Conservation (phyloP, 2,113 vertebrate genomes). For the Synodontis membranacea region DNA sequence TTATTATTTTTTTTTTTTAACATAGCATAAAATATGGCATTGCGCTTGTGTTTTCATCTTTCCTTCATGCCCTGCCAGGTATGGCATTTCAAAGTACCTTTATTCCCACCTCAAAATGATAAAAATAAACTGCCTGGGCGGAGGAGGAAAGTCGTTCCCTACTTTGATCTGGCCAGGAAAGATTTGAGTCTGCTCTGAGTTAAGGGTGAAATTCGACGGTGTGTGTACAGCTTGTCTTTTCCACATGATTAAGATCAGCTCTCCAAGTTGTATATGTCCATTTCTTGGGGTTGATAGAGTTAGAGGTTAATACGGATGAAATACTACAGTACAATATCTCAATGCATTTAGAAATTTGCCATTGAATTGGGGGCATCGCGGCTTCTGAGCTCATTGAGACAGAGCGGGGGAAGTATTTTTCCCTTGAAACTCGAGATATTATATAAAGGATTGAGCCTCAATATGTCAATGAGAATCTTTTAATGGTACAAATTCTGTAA, state of each 20-base stretch:
- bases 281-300: conserved; percentile 27
- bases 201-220: conserved; percentile 33
- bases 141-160: conserved; percentile 13
- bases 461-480: not conserved
- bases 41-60: conserved; percentile 44
- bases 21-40: conserved; percentile 19
- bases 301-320: conserved; percentile 17
- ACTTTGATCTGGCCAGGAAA: conserved; percentile 42
- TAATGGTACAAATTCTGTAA: not conserved
- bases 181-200: conserved; percentile 19
- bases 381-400: not conserved
- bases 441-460: not conserved
- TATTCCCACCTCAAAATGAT: conserved; percentile 34
- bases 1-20: too few species aligned
- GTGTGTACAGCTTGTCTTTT: conserved; percentile 29
- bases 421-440: not conserved
- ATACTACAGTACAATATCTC: conserved; percentile 2
- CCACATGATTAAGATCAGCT: conserved; percentile 37
- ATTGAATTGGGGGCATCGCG: not conserved
- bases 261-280: conserved; percentile 11
- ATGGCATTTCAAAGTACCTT: conserved; percentile 50
- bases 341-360: not conserved
- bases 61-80: conserved; percentile 24
- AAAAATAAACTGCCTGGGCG: conserved; percentile 35
- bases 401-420: not conserved